phyloP scores from a whole-genome alignment of 2,888 invertebrate genomes.

The Cantharis rustica region DNA sequence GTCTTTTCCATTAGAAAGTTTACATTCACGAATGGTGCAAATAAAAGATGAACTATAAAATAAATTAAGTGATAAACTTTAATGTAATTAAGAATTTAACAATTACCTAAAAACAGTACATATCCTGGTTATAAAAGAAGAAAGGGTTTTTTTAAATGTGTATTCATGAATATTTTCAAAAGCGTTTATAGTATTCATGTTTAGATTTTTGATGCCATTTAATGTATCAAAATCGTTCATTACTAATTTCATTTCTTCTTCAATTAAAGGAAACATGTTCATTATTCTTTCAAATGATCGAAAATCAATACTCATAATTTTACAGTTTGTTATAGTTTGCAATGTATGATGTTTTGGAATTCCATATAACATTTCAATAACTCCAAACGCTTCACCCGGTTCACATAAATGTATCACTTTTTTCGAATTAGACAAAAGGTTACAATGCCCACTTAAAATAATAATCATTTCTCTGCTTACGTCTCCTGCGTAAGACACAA shows the following conservation, averaged over 20 bases:
- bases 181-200: background rate
- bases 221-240: constrained; percentile 37
- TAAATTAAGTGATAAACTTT: constrained; percentile 30
- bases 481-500: constrained; percentile 58
- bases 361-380: constrained; percentile 59
- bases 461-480: constrained; percentile 60
- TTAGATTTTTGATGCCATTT: background rate
- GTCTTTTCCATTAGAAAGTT: constrained; percentile 56
- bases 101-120: background rate
- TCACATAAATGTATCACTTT: constrained; percentile 50
- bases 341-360: constrained; percentile 60
- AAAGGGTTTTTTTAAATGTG: background rate
- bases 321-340: constrained; percentile 60
- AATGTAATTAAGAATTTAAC: background rate
- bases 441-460: constrained; percentile 58
- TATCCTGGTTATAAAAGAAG: background rate
- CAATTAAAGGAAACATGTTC: constrained; percentile 59
- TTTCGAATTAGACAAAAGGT: constrained; percentile 51
- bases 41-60: constrained; percentile 43
- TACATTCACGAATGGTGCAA: constrained; percentile 52
- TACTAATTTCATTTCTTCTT: constrained; percentile 55
- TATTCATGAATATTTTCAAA: background rate
- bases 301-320: constrained; percentile 59
- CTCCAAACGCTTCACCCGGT: constrained; percentile 56
- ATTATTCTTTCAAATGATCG: constrained; percentile 57